A percentile compares a stretch with the other conserved stretches of the same genome.
Conservation (phyloP, 2,888 invertebrate genomes). For the Diaprepes abbreviatus region DNA sequence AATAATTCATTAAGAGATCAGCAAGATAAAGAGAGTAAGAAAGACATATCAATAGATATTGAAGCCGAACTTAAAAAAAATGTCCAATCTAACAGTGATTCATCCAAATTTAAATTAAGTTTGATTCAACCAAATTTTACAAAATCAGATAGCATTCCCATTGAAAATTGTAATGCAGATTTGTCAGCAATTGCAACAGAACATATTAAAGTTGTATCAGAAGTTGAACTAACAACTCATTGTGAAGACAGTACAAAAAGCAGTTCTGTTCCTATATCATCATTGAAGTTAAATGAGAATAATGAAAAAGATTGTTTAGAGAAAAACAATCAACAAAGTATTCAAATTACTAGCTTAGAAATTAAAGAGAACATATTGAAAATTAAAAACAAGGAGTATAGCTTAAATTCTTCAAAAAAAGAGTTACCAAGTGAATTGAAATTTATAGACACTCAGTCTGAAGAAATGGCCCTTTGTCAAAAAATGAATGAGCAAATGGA, state of each 20-base stretch:
- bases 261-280: too few relatives aligned
- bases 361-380: too few relatives aligned
- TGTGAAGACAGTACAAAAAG: neutral
- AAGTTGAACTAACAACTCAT: too few relatives aligned
- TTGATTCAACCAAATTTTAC: neutral
- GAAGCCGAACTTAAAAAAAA: neutral
- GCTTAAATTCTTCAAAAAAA: neutral
- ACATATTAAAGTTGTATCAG: neutral
- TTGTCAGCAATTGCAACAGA: neutral
- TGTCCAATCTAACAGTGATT: neutral
- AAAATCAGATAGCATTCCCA: neutral
- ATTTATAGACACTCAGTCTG: neutral
- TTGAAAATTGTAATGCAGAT: neutral
- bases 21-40: neutral
- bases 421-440: neutral
- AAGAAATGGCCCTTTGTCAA: conserved; percentile 19
- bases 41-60: neutral
- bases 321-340: neutral
- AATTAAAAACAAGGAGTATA: neutral
- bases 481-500: conserved; percentile 25
- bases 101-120: neutral
- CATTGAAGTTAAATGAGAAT: too few relatives aligned
- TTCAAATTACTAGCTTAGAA: neutral
- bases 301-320: neutral
- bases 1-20: neutral